These are phyloP conservation scores for Sycophaga agraensis DNA, from an alignment of 1,140 invertebrate species.

Conservation along the genomic window DNA sequence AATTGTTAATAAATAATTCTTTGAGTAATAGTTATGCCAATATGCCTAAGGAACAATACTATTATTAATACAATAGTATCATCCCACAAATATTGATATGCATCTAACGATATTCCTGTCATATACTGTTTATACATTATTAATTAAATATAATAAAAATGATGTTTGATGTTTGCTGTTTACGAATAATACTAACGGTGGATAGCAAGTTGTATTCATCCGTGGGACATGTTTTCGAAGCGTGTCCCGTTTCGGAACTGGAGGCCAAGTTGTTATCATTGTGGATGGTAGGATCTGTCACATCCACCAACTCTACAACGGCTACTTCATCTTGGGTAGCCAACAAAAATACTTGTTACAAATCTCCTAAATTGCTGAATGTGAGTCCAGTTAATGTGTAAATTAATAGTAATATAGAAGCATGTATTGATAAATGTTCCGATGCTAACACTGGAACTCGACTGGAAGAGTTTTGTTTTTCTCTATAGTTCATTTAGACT, in stretches of 20 bases:
- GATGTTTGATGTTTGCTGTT: not conserved
- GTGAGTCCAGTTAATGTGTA: not conserved
- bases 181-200: slow-evolving; percentile 53
- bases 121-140: slow-evolving; percentile 34
- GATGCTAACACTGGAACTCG: not conserved
- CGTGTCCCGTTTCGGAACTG: slow-evolving; percentile 44
- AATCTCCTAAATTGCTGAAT: not conserved
- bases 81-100: too few species aligned
- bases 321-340: slow-evolving; percentile 48
- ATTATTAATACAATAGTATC: too few species aligned
- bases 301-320: slow-evolving; percentile 52
- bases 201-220: slow-evolving; percentile 47
- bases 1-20: too few species aligned
- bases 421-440: not conserved
- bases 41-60: too few species aligned
- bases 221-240: slow-evolving; percentile 45
- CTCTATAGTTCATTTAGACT: not conserved
- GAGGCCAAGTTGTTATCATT: slow-evolving; percentile 39
- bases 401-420: not conserved
- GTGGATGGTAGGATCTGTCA: slow-evolving; percentile 48
- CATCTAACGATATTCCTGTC: slow-evolving; percentile 10
- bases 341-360: slow-evolving; percentile 44
- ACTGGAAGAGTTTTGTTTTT: not conserved
- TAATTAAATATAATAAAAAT: not conserved
- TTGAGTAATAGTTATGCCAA: too few species aligned